phyloP scores from a whole-genome alignment of 1,140 invertebrate species.

The Dreissena polymorpha region DNA sequence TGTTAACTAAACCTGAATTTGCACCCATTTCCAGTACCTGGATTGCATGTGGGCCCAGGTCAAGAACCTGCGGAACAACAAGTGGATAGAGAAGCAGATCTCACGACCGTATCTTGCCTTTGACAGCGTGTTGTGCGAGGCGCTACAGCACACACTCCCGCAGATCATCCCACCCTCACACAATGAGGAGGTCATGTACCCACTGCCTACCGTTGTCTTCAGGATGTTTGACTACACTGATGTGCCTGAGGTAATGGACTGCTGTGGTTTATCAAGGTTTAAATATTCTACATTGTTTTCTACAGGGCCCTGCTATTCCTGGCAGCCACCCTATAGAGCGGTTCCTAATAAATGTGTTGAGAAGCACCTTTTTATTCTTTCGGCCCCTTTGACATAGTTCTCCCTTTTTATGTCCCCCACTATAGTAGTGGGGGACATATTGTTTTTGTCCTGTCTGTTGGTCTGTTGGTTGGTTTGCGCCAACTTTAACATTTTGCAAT shows the following conservation, averaged over 20 bases:
- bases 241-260: conserved; percentile 89
- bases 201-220: conserved; percentile 85
- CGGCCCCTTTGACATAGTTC: too few relatives aligned
- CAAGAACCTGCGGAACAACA: conserved; percentile 93
- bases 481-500: too few relatives aligned
- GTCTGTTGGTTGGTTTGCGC: too few relatives aligned
- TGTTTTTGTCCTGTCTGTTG: too few relatives aligned
- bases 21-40: conserved; percentile 84
- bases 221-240: conserved; percentile 98
- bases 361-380: too few relatives aligned
- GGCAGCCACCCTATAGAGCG: conserved; percentile 98
- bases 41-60: conserved; percentile 99
- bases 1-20: too few relatives aligned
- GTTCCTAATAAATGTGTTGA: conserved; percentile 98
- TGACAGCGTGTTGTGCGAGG: conserved; percentile 96
- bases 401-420: too few relatives aligned
- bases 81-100: conserved; percentile 99
- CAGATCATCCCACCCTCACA: conserved; percentile 93
- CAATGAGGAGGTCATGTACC: conserved; percentile 92
- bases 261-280: neutral
- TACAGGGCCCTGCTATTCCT: conserved; percentile 86
- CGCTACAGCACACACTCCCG: conserved; percentile 95
- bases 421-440: too few relatives aligned
- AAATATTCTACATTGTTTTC: too few relatives aligned
- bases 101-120: conserved; percentile 96